Conservation (phyloP, 2,113 vertebrate genomes). For the Thermophis baileyi region DNA sequence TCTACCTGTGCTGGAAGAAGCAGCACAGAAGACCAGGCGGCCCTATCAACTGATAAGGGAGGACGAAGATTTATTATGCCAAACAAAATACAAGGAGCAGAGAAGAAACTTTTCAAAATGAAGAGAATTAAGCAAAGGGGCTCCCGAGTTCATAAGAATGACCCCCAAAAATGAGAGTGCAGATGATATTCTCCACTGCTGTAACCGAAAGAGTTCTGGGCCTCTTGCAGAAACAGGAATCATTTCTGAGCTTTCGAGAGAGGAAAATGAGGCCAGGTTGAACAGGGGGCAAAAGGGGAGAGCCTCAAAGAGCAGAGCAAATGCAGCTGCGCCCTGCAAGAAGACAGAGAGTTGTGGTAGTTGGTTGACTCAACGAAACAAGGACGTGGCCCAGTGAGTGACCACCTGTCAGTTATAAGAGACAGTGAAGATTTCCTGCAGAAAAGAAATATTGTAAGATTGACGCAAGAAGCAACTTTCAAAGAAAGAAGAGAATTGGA, state of each 20-base stretch:
- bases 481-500: background rate
- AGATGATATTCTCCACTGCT: background rate
- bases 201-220: background rate
- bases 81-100: background rate
- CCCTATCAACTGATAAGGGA: background rate
- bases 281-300: background rate
- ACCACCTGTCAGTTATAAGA: background rate
- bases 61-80: background rate
- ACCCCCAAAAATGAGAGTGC: background rate
- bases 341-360: background rate
- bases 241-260: background rate
- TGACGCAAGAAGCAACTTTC: background rate
- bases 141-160: background rate
- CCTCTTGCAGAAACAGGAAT: background rate
- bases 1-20: background rate
- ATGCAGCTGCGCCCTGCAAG: background rate
- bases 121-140: background rate
- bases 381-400: background rate
- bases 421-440: background rate
- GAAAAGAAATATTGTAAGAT: background rate
- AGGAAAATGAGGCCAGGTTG: background rate
- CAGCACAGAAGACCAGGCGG: background rate
- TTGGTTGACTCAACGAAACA: background rate
- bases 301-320: background rate
- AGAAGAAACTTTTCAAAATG: background rate